phyloP scores from a whole-genome alignment of 1,140 invertebrate species.

The Aphelinus certus region DNA sequence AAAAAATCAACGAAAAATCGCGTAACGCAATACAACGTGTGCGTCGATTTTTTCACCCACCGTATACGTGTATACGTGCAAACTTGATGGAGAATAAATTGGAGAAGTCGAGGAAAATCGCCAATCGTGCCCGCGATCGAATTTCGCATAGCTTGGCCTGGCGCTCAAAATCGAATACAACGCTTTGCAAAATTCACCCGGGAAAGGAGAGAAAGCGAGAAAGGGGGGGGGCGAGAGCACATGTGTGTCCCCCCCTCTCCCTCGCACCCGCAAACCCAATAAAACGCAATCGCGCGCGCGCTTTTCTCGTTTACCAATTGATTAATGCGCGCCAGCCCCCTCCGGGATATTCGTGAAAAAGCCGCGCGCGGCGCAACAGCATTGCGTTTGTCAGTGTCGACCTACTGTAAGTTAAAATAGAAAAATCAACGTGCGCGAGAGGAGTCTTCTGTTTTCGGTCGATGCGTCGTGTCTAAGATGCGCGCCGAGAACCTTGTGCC shows the following conservation, averaged over 20 bases:
- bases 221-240: too few species aligned
- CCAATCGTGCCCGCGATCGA: conserved; percentile 1
- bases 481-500: conserved; percentile 56
- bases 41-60: too few species aligned
- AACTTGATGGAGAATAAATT: conserved; percentile 31
- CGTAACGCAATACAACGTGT: too few species aligned
- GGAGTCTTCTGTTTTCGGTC: conserved; percentile 29
- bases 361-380: neutral
- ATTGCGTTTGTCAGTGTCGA: conserved; percentile 31
- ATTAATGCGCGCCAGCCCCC: conserved; percentile 1
- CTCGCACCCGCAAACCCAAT: conserved; percentile 9
- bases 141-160: neutral
- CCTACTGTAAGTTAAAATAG: conserved; percentile 33
- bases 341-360: neutral
- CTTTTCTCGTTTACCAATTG: conserved; percentile 17
- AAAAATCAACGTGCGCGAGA: conserved; percentile 38
- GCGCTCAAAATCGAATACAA: conserved; percentile 1
- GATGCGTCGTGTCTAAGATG: conserved; percentile 29
- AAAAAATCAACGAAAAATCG: too few species aligned
- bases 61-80: neutral
- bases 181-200: neutral
- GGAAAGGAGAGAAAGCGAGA: too few species aligned
- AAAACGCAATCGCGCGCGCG: conserved; percentile 6
- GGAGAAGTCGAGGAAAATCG: neutral
- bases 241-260: neutral